A percentile compares a stretch with the other conserved stretches of the same genome.
Conservation (phyloP, 2,797 vertebrate species). For the Aratinga solstitialis region DNA sequence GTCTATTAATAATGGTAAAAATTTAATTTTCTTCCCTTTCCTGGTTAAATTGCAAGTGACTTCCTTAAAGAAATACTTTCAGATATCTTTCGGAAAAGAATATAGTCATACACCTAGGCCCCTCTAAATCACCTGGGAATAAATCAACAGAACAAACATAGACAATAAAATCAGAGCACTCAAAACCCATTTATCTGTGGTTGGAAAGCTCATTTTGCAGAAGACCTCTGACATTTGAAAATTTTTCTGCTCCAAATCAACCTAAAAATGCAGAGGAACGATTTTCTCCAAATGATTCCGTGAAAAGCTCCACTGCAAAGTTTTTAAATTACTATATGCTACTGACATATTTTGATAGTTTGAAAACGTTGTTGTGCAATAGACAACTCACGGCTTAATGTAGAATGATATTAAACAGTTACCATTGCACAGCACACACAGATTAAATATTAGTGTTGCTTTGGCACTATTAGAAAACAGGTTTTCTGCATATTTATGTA, state of each 20-base stretch:
- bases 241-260: not conserved
- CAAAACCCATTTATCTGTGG: not conserved
- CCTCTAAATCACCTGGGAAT: not conserved
- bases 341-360: not conserved
- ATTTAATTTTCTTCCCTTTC: not conserved
- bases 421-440: not conserved
- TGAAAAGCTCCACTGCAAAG: not conserved
- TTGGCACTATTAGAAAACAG: not conserved
- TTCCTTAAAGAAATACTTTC: not conserved
- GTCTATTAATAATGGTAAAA: not conserved
- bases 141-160: not conserved
- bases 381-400: not conserved
- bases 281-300: not conserved
- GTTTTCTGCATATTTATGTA: not conserved
- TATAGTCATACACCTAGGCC: fast-evolving
- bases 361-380: not conserved
- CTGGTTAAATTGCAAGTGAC: not conserved
- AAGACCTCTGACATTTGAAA: not conserved
- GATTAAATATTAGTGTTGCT: not conserved
- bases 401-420: not conserved
- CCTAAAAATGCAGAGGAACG: not conserved
- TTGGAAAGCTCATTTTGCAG: not conserved
- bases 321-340: not conserved
- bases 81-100: not conserved
- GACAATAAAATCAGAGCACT: not conserved